A percentile compares a stretch with the other conserved stretches of the same genome.
Conservation (phyloP, 2,113 vertebrate genomes). For the Ophiodon elongatus region DNA sequence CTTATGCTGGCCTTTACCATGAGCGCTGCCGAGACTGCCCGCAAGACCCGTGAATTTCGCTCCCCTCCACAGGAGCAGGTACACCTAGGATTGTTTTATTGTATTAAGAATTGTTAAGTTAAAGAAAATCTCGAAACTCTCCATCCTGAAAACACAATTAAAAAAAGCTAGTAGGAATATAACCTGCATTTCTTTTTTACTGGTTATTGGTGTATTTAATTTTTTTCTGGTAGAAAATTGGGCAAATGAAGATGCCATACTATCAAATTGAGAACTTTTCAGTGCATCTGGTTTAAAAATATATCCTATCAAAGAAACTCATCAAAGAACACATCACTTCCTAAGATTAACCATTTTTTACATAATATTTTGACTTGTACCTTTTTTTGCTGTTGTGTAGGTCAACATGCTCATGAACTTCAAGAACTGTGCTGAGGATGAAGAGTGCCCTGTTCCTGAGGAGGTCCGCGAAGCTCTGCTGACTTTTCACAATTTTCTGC, state of each 20-base stretch:
- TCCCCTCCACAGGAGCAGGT: constrained; percentile 97
- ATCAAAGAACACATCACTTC: neutral
- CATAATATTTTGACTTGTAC: neutral
- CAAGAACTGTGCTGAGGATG: constrained; percentile 85
- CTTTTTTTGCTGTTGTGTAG: constrained; percentile 69
- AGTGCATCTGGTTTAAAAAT: neutral
- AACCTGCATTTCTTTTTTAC: neutral
- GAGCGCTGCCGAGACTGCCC: constrained; percentile 92
- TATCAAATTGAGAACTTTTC: neutral
- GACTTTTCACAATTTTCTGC: constrained; percentile 88
- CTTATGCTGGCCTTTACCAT: constrained; percentile 93
- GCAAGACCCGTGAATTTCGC: constrained; percentile 94
- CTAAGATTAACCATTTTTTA: neutral
- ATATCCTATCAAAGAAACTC: neutral
- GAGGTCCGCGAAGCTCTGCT: constrained; percentile 86
- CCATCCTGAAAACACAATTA: neutral
- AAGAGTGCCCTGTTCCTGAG: constrained; percentile 88
- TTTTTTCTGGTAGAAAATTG: neutral
- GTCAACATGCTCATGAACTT: constrained; percentile 97
- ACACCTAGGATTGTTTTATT: neutral
- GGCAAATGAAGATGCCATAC: neutral
- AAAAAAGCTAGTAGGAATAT: neutral
- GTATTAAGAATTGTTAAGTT: neutral
- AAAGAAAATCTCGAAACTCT: neutral
- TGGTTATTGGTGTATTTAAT: neutral